These are phyloP conservation scores for Hassar affinis DNA, from an alignment of 2,113 vertebrate species.

Conservation along the genomic window DNA sequence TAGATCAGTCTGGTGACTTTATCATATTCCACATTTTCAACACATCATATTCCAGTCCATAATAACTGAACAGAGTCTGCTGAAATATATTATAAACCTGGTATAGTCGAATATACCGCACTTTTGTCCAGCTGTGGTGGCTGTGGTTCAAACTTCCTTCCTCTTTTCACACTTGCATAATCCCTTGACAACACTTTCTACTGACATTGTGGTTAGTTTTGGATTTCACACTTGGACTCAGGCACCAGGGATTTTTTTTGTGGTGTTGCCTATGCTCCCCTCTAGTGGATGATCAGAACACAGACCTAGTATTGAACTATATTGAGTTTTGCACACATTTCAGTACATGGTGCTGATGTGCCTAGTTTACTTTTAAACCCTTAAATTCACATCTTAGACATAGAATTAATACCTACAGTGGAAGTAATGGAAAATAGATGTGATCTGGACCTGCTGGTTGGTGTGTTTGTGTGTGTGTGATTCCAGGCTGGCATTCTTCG, in stretches of 20 bases:
- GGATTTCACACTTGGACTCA: constrained; percentile 27
- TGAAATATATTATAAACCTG: not conserved
- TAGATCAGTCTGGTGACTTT: not conserved
- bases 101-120: not conserved
- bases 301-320: not conserved
- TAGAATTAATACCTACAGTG: not conserved
- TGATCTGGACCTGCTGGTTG: not conserved
- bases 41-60: not conserved
- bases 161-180: not conserved
- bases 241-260: not conserved
- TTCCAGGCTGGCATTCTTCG: constrained; percentile 85
- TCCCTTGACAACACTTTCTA: not conserved
- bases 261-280: not conserved
- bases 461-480: not conserved
- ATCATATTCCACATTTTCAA: not conserved
- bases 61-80: not conserved
- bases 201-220: not conserved
- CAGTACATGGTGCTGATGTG: not conserved
- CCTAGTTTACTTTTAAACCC: not conserved
- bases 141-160: not conserved
- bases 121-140: not conserved
- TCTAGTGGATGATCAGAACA: constrained; percentile 7
- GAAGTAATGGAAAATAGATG: not conserved
- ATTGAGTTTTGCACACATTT: not conserved
- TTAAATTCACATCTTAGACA: not conserved